These are phyloP conservation scores for Cyanistes caeruleus DNA, from an alignment of 2,113 vertebrate genomes.

Conservation along the genomic window DNA sequence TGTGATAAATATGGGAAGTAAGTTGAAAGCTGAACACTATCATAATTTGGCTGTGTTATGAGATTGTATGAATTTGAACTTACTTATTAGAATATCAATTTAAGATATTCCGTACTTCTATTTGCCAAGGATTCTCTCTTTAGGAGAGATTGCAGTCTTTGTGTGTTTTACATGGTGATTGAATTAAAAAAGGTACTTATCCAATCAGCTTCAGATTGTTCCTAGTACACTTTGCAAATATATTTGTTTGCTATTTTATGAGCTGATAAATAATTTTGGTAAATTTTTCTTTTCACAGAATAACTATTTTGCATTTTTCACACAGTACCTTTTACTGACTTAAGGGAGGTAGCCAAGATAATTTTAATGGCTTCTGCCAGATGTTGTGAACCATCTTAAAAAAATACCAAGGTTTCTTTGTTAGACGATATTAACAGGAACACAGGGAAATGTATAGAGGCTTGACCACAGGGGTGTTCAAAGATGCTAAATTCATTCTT, in stretches of 20 bases:
- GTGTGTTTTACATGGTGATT: background rate
- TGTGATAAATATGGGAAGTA: background rate
- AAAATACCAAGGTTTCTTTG: background rate
- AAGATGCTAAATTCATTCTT: background rate
- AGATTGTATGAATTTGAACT: background rate
- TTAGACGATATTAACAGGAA: background rate
- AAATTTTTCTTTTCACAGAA: background rate
- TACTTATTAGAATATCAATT: background rate
- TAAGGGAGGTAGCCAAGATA: background rate
- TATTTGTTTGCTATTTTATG: background rate
- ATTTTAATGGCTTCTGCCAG: background rate
- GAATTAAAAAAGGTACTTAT: background rate
- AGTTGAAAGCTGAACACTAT: background rate
- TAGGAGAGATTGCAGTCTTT: background rate
- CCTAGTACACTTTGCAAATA: background rate
- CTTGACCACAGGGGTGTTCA: background rate
- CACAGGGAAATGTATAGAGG: background rate
- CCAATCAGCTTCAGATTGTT: background rate
- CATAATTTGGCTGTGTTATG: background rate
- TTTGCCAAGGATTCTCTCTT: background rate
- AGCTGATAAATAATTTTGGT: background rate
- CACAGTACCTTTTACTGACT: background rate
- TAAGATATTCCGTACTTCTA: background rate
- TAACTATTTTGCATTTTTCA: background rate
- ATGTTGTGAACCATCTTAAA: background rate